Evolutionary conservation across 2,888 invertebrate species (phyloP).

Genomic region (Eumacrocentrus americanus): DNA sequence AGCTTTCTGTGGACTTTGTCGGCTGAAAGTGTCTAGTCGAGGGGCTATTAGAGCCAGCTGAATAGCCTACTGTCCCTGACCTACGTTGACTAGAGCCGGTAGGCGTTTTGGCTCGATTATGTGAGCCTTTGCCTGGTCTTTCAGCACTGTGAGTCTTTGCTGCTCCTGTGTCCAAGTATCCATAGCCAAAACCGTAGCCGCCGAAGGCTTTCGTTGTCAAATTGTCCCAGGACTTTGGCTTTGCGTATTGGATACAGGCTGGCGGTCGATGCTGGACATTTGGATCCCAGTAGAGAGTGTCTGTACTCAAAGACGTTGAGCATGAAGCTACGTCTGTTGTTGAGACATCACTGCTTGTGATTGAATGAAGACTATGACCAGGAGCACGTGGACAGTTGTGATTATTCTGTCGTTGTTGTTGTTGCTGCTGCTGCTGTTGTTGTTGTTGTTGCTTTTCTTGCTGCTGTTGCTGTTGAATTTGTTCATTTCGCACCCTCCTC

Average conservation of each 20-base stretch:
- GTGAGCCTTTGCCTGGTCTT: slow-evolving; percentile 60
- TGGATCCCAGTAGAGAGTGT: slow-evolving; percentile 84
- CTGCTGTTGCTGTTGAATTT: slow-evolving; percentile 58
- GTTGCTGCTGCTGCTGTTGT: slow-evolving; percentile 56
- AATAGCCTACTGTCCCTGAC: slow-evolving; percentile 60
- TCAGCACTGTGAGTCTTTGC: slow-evolving; percentile 60
- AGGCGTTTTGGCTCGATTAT: slow-evolving; percentile 66
- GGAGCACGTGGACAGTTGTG: slow-evolving; percentile 55
- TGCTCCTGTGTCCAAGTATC: slow-evolving; percentile 74
- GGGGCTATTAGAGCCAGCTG: slow-evolving; percentile 60
- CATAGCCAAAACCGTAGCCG: slow-evolving; percentile 86
- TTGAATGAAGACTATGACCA: slow-evolving; percentile 76
- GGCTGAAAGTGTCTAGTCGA: slow-evolving; percentile 66
- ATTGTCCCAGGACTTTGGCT: slow-evolving; percentile 92
- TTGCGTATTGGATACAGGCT: slow-evolving; percentile 63
- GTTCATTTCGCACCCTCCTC: slow-evolving; percentile 59
- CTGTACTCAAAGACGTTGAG: slow-evolving; percentile 84
- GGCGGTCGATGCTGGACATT: slow-evolving; percentile 62
- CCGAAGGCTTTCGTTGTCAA: slow-evolving; percentile 84
- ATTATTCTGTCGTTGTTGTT: slow-evolving; percentile 39
- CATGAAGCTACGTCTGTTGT: slow-evolving; percentile 76
- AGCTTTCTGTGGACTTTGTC: slow-evolving; percentile 83
- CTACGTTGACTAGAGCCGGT: slow-evolving; percentile 63
- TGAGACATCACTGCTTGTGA: slow-evolving; percentile 77
- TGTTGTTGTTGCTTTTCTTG: slow-evolving; percentile 41